Evolutionary conservation across 2,113 vertebrate species (phyloP), one percentile per base, ranked within the genome.

Genomic region (Sialia sialis): DNA sequence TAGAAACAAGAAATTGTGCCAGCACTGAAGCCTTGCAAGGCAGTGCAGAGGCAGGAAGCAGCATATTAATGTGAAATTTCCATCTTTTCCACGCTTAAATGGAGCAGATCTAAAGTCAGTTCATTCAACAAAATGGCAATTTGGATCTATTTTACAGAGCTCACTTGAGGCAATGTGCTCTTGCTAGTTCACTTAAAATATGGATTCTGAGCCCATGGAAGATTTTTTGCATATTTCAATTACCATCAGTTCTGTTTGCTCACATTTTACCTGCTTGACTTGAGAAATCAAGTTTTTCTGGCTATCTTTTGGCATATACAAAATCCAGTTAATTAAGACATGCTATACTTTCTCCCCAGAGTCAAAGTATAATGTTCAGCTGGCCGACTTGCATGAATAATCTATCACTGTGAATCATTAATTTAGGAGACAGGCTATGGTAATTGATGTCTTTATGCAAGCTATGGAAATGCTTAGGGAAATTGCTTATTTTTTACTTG

Each of bases 401-500:
- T 96, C 94, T 89, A 91, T 97, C 94, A 89, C 87, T 90, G 84
- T 84, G 92, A 96, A 95, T 97, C 85, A 95, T 95, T 97, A 97
- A 93, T 82, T 89, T 96, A 86, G 77, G 78, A 96, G 84, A 96
- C 95, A 95, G 88, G 95, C 86, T 81, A 72, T 70, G 79, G 93
- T 96, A 97, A 97, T 97, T 96, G 94, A 94, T 95, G 58, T 97
- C 80, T 94, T 97, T 94, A 95, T 96, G 84, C 58, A 94, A 90
- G 93, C 90, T 94, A 82, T 96, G 78, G 83, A 89, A 95, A 87
- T 90, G 68, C 91, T 97, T 60, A 38, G 87, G 82, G 82, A 94
- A 95, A 76, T 96, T 9, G 25, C 76, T 89, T 92, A 49, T 89
- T 95, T 88, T 81, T 60, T 79, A 34, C 80, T 63, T 79, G 36